A percentile compares a stretch with the other conserved stretches of the same genome.
These are phyloP conservation scores for Pimephales promelas DNA, from an alignment of 2,113 vertebrate species.

Conservation along the genomic window DNA sequence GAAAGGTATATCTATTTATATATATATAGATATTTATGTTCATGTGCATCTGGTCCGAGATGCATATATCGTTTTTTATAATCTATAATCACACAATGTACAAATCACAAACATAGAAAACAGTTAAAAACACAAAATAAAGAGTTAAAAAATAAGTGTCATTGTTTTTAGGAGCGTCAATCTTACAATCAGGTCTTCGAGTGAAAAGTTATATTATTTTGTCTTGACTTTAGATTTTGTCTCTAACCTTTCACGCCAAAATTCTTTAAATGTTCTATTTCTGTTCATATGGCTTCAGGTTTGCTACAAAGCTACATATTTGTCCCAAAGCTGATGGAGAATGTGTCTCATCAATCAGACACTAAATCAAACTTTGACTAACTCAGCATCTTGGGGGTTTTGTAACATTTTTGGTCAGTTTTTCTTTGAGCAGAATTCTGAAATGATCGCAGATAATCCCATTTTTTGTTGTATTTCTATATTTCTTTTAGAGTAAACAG, in stretches of 20 bases:
- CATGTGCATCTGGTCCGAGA: constrained; percentile 69
- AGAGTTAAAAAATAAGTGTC: constrained; percentile 32
- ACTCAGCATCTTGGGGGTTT: neutral
- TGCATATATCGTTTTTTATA: constrained; percentile 69
- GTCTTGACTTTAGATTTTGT: constrained; percentile 24
- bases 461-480: neutral
- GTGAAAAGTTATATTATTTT: constrained; percentile 32
- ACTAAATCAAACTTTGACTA: neutral
- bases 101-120: constrained; percentile 62
- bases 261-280: neutral
- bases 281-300: constrained; percentile 65
- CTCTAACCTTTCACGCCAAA: neutral
- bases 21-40: constrained; percentile 64
- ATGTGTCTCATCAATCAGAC: neutral
- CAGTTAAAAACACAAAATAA: constrained; percentile 44
- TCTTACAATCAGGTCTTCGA: constrained; percentile 69
- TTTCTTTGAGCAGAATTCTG: constrained; percentile 7
- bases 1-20: constrained; percentile 65
- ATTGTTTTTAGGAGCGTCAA: constrained; percentile 58
- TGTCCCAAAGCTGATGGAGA: constrained; percentile 17
- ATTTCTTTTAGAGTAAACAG: constrained; percentile 24
- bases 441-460: neutral
- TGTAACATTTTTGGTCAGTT: neutral
- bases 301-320: constrained; percentile 33
- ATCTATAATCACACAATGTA: constrained; percentile 70